Conservation (phyloP, 2,113 vertebrate species). For the Pelmatolapia mariae region DNA sequence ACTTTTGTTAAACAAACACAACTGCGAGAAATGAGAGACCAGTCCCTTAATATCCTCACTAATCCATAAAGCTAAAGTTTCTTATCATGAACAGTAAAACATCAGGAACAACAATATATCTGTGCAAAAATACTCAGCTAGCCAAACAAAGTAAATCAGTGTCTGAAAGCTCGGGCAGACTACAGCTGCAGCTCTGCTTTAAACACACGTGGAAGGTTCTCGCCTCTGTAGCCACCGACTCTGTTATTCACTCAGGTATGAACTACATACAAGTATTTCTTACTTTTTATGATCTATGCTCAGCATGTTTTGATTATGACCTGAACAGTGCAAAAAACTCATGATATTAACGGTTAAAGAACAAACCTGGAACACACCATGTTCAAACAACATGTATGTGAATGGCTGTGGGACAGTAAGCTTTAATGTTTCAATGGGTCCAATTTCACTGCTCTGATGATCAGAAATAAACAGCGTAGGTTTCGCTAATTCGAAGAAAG, state of each 20-base stretch:
- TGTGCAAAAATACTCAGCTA: background rate
- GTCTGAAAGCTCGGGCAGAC: background rate
- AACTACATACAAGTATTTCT: background rate
- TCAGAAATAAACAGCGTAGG: background rate
- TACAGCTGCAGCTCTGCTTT: background rate
- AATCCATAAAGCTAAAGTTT: background rate
- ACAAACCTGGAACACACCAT: background rate
- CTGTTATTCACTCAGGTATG: background rate
- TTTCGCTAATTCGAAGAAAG: rapidly evolving
- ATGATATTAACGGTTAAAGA: background rate
- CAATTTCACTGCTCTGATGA: background rate
- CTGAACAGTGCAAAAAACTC: background rate
- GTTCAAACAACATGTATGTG: background rate
- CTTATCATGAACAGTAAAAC: background rate
- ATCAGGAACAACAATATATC: background rate
- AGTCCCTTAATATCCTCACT: background rate
- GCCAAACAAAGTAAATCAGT: background rate
- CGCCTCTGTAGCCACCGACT: background rate
- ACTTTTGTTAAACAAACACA: background rate
- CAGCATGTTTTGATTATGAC: background rate
- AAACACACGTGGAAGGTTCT: background rate
- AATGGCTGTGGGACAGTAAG: background rate
- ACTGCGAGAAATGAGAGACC: rapidly evolving
- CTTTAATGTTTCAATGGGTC: background rate
- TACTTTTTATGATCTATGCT: background rate